Conservation (phyloP, 2,888 invertebrate genomes). For the Drosophila anomalata region DNA sequence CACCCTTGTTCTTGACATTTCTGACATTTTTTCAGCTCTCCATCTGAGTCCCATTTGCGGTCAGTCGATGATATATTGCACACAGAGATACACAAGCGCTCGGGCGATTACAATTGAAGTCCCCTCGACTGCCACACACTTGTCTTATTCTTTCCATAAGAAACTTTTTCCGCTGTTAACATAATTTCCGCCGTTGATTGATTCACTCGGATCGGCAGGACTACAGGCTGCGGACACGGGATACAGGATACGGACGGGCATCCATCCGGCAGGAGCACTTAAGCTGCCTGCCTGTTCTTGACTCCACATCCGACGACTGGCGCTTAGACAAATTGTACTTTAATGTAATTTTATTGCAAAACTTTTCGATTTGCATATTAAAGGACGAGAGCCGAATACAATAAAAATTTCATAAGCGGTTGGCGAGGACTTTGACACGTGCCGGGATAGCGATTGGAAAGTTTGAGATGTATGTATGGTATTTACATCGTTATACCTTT, state of each 20-base stretch:
- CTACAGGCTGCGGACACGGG: not conserved
- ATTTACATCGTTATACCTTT: constrained; percentile 1
- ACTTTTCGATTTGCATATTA: constrained; percentile 75
- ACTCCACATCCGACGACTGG: constrained; percentile 34
- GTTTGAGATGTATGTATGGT: not conserved
- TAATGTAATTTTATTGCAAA: constrained; percentile 77
- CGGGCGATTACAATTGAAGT: constrained; percentile 41
- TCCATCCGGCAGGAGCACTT: constrained; percentile 46
- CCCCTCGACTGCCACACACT: constrained; percentile 39
- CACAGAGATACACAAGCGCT: constrained; percentile 23
- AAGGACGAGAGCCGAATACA: constrained; percentile 45
- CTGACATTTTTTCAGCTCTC: constrained; percentile 22
- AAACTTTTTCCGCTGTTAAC: constrained; percentile 70
- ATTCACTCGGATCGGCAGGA: constrained; percentile 65
- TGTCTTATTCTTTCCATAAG: constrained; percentile 45
- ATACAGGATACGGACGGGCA: constrained; percentile 17
- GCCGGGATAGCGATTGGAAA: constrained; percentile 13
- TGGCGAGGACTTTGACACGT: constrained; percentile 43
- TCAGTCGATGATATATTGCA: constrained; percentile 71
- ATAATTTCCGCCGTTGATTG: constrained; percentile 76
- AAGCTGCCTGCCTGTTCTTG: constrained; percentile 30
- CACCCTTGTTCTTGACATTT: constrained; percentile 1
- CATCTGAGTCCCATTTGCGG: constrained; percentile 62
- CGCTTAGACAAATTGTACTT: constrained; percentile 74
- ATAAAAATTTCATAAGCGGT: constrained; percentile 53